Base-by-base conservation (phyloP, 2,888 invertebrate species). In the Mongoloraphidia duomilia region DNA sequence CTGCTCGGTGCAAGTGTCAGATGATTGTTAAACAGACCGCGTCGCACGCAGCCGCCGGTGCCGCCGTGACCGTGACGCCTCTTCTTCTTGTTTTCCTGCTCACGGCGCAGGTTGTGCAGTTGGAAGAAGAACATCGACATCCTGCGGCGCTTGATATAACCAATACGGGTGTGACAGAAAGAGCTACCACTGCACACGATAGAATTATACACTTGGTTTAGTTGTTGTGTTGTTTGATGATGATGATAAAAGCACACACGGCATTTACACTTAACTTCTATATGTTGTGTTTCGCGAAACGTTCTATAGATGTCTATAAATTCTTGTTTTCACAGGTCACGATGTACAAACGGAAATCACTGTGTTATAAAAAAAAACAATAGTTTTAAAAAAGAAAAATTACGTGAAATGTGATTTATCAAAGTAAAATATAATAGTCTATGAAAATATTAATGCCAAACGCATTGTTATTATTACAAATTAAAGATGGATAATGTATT, bases 81-180 rank as follows among this genome's bases (percentile, higher is more conserved):
- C 52, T 79, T 79, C 56, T 79, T 76, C 65, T 80, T 79, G 63
- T 76, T 77, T 69, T 87, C 87, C 72, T 85, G 85, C 67, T 84
- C 84, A 55, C 90, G 82, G 69, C 83, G 88, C 66, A 86, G 79
- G 74, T 88, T 89, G 80, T 88, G 91, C 68, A 90, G 81, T 61
- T 91, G 90, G 74, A 91, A 91, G 84, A 91, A 91, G 80, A 90
- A 91, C 79, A 91, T 81, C 77, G 90, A 90, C 90, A 90, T 90
- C 74, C 80, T 84, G 73, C 62, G 58, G 26, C 26, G 6, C 3
- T 26, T 26, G 48, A 35, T 37, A 17, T 41, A 17, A n/a, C 41
- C 41, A 41, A 41, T 8, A 26, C 14, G 10, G 3, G 10, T 26
- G 41, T 41, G 26, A 9, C 41, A 41, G 41, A 14, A 2, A 41